Evolutionary conservation across 2,888 invertebrate genomes (phyloP), one percentile per base, ranked within the genome.

Genomic region (Ophion costatus): DNA sequence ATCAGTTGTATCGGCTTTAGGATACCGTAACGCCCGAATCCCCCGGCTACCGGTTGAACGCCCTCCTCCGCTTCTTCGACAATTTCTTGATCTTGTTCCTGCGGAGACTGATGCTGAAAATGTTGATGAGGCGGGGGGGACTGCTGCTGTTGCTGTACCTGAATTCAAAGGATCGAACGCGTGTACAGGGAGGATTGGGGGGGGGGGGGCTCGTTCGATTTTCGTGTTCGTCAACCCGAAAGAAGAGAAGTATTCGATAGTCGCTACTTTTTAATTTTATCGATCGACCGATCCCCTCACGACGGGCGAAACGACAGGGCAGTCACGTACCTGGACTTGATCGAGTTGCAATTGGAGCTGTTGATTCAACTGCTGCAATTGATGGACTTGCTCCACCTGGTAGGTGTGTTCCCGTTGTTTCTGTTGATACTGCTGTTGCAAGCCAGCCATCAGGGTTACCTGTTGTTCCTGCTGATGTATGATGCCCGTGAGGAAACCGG

Each of bases 1-100:
- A 95, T 94, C 92, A 95, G 94, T 82, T 95, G 95, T 91, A 95
- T 95, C 88, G 95, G 94, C 94, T 95, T 95, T 88, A 91, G 86
- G 87, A 91, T 90, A 73, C 91, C 92, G 83, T 87, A 90, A 29
- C 81, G 85, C 84, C 90, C 90, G 86, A 87, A 91, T 80, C 90
- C 89, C 86, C 89, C 88, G 78, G 89, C 88, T 70, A 90, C 87
- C 45, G 71, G 73, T 67, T 82, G 76, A 71, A 89, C 90, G 84
- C 86, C 87, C 51, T 88, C 88, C 22, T 89, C 89, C 29, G 84
- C 63, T 24, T 84, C 83, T 20, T 86, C 81, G 24, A 80, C 73
- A 22, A 69, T 67, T 90, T 85, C 85, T 80, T 91, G 91, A 80
- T 93, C 93, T 73, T 92, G 92, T 73, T 90, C 89, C 84, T 89